Percentiles rank a stretch among this genome's conserved stretches.
phyloP scores from a whole-genome alignment of 2,888 invertebrate genomes.

The Ormyrus thymus region DNA sequence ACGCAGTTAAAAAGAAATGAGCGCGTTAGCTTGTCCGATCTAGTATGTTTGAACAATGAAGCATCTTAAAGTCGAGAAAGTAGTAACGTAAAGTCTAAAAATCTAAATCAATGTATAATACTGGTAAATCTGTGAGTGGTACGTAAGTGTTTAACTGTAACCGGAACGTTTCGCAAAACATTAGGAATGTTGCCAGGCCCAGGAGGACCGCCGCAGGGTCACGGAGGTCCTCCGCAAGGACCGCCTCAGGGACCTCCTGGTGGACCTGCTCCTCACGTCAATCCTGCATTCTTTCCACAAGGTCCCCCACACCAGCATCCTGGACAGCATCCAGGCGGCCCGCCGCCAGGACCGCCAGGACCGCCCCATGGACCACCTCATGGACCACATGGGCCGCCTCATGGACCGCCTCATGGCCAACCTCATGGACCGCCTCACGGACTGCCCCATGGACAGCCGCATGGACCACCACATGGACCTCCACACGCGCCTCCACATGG shows the following conservation, averaged over 20 bases:
- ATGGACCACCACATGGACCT: constrained; percentile 79
- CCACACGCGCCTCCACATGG: constrained; percentile 75
- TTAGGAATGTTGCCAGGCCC: constrained; percentile 71
- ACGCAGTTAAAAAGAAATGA: too few species aligned
- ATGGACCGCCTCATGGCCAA: constrained; percentile 79
- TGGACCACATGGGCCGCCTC: constrained; percentile 80
- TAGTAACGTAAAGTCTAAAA: too few species aligned
- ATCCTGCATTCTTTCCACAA: constrained; percentile 97
- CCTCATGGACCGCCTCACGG: constrained; percentile 78
- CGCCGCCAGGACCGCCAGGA: constrained; percentile 83
- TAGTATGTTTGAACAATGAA: too few species aligned
- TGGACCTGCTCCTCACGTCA: constrained; percentile 94
- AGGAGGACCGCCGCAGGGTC: constrained; percentile 76
- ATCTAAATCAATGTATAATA: too few species aligned
- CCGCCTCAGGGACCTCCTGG: constrained; percentile 77
- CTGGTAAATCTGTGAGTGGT: constrained; percentile 20
- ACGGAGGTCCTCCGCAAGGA: constrained; percentile 79
- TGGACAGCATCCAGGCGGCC: constrained; percentile 77
- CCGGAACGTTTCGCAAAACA: constrained; percentile 52
- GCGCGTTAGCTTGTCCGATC: too few species aligned
- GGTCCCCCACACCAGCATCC: constrained; percentile 78
- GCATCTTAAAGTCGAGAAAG: too few species aligned
- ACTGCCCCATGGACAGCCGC: constrained; percentile 80
- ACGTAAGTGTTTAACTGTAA: constrained; percentile 42
- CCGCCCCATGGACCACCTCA: constrained; percentile 82